Conservation (phyloP, 2,888 invertebrate species). For the Temnothorax rugatulus region DNA sequence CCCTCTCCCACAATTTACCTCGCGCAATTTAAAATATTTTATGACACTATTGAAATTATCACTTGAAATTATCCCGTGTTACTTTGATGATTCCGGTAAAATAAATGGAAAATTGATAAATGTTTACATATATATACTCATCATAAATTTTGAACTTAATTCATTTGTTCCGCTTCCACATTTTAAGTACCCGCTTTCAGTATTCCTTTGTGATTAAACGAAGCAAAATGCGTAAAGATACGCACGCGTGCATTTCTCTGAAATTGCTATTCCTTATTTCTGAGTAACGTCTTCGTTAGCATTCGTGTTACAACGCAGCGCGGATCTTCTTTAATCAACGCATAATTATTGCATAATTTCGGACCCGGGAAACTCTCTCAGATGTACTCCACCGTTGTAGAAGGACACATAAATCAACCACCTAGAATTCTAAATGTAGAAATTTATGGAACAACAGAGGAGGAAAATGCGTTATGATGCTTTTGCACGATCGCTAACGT, state of each 20-base stretch:
- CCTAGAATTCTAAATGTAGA: conserved; percentile 32
- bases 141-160: not conserved
- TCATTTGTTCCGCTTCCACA: not conserved
- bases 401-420: conserved; percentile 41
- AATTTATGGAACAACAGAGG: conserved; percentile 45
- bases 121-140: not conserved
- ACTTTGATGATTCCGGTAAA: not conserved
- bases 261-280: conserved; percentile 39
- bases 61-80: not conserved
- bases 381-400: conserved; percentile 34
- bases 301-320: conserved; percentile 27
- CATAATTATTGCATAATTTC: conserved; percentile 47
- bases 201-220: conserved; percentile 11
- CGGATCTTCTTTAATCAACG: conserved; percentile 51
- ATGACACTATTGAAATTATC: not conserved
- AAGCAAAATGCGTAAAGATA: conserved; percentile 19
- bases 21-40: conserved; percentile 29
- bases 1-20: conserved; percentile 19
- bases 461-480: conserved; percentile 34
- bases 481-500: conserved; percentile 25
- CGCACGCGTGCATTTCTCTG: conserved; percentile 27
- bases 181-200: not conserved
- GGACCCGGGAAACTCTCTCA: conserved; percentile 23
- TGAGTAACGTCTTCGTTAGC: conserved; percentile 43
- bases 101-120: not conserved